These are phyloP conservation scores for Rhagoletis pomonella DNA, from an alignment of 1,140 invertebrate species.

Conservation along the genomic window DNA sequence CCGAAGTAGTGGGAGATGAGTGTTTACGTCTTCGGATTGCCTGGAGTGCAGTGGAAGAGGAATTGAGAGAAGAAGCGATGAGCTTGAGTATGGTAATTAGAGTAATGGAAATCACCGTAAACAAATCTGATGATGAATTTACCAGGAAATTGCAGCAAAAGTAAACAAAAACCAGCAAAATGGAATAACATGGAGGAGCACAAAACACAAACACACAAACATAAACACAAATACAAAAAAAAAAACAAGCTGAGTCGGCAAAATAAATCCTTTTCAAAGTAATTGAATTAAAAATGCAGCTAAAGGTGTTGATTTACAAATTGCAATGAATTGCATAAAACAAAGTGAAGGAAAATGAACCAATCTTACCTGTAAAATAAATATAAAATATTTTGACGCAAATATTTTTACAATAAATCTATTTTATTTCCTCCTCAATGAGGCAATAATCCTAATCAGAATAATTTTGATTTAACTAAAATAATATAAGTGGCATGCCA, in stretches of 20 bases:
- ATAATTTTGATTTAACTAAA: too few species aligned
- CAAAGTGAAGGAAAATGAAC: too few species aligned
- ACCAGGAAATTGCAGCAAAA: conserved; percentile 32
- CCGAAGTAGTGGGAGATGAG: not conserved
- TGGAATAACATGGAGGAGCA: not conserved
- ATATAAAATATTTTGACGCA: too few species aligned
- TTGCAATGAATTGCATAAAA: not conserved
- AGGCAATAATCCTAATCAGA: too few species aligned
- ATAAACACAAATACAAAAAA: not conserved
- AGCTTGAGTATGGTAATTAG: conserved; percentile 40
- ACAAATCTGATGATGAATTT: conserved; percentile 53
- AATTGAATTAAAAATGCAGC: conserved; percentile 28
- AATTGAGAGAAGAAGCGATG: not conserved
- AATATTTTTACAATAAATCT: too few species aligned
- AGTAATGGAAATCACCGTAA: conserved; percentile 50
- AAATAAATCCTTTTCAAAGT: conserved; percentile 36
- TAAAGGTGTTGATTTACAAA: not conserved
- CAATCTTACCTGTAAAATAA: too few species aligned
- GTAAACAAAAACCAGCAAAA: conserved; percentile 22
- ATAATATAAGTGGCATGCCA: too few species aligned
- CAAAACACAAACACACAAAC: too few species aligned
- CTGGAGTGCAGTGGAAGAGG: not conserved
- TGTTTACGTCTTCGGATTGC: not conserved
- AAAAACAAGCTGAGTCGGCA: conserved; percentile 9
- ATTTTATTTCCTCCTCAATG: too few species aligned